These are phyloP conservation scores for Ptiloglossa arizonensis DNA, from an alignment of 1,140 invertebrate species.

Conservation along the genomic window DNA sequence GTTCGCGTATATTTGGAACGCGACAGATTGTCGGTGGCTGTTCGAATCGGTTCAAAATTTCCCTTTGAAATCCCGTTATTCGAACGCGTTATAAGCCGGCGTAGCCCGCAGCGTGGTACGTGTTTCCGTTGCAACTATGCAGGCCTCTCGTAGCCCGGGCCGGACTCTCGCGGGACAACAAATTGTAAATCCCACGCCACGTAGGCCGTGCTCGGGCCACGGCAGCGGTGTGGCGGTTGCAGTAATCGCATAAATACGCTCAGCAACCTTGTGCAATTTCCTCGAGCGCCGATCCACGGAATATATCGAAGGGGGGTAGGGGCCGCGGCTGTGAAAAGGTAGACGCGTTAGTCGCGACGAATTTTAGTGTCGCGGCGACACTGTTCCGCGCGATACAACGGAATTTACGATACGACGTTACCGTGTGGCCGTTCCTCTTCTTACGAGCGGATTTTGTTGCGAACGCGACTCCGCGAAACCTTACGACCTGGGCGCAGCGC, in stretches of 20 bases:
- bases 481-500: constrained; percentile 21
- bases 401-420: neutral
- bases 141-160: neutral
- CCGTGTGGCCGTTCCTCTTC: neutral
- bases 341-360: neutral
- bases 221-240: neutral
- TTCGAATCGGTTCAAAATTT: no score
- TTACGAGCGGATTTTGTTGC: constrained; percentile 15
- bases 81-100: no score
- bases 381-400: constrained; percentile 2
- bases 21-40: no score
- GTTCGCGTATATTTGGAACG: no score
- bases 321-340: neutral
- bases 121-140: neutral
- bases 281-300: neutral
- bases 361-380: neutral
- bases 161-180: neutral
- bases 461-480: constrained; percentile 34
- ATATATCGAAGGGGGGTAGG: no score
- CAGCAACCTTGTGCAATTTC: neutral
- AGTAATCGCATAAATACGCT: neutral
- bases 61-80: neutral
- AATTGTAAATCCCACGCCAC: neutral
- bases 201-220: no score
- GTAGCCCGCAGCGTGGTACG: no score